These are phyloP conservation scores for Cassiopea xamachana DNA, from an alignment of 30 jellyfish, hydroid and myxozoan genomes.

Conservation along the genomic window DNA sequence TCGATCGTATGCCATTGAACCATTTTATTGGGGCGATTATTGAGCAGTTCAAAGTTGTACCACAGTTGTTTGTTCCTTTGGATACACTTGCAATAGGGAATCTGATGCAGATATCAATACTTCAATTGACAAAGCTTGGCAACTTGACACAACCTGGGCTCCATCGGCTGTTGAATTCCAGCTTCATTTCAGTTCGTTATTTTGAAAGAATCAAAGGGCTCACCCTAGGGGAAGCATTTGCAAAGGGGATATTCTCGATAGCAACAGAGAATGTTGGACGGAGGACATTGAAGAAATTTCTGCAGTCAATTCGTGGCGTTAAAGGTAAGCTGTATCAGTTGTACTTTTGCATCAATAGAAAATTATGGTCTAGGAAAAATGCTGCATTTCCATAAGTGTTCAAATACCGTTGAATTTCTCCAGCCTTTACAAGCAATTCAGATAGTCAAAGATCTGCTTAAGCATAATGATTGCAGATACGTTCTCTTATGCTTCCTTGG, in stretches of 20 bases:
- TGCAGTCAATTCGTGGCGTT: constrained; percentile 20
- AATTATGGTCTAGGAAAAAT: no score
- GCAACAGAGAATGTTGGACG: neutral
- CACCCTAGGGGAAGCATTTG: neutral
- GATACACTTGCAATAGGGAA: neutral
- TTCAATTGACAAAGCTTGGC: neutral
- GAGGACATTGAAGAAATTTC: constrained; percentile 18
- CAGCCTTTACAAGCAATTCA: no score
- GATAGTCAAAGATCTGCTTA: no score
- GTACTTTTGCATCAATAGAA: no score
- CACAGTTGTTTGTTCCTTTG: constrained; percentile 19
- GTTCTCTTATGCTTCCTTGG: no score
- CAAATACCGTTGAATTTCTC: no score
- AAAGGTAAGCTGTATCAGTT: no score
- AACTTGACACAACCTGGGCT: neutral
- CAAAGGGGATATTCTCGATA: neutral
- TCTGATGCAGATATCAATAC: constrained; percentile 18
- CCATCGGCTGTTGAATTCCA: neutral
- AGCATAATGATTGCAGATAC: no score
- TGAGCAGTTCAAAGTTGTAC: constrained; percentile 2
- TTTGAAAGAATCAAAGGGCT: neutral
- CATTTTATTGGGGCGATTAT: neutral
- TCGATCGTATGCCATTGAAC: neutral
- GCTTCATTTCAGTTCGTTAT: constrained; percentile 5
- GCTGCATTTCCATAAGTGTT: no score